Conservation (phyloP, 1,140 invertebrate genomes). For the Lepidurus packardi region DNA sequence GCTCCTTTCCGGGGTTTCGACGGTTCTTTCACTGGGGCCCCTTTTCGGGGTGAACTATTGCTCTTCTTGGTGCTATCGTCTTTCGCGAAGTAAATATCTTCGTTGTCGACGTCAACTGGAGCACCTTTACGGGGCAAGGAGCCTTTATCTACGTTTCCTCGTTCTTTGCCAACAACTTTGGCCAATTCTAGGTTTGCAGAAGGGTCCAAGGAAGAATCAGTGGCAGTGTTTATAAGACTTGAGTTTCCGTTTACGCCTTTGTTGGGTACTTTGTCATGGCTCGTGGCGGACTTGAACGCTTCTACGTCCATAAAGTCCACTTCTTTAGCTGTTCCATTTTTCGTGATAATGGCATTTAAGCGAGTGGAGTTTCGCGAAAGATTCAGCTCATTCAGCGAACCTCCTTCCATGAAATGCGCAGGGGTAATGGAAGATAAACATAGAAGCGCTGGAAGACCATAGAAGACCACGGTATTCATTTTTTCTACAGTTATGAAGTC, state of each 20-base stretch:
- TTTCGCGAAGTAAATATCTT: not conserved
- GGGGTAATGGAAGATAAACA: not conserved
- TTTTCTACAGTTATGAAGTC: not conserved
- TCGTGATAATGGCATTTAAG: not conserved
- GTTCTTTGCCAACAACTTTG: not conserved
- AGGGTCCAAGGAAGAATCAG: not conserved
- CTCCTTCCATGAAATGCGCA: not conserved
- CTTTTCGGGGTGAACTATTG: slow-evolving; percentile 27
- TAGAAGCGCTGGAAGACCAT: not conserved
- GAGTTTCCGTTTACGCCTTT: not conserved
- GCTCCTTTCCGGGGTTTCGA: slow-evolving; percentile 32
- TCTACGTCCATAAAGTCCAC: not conserved
- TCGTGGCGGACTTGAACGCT: not conserved
- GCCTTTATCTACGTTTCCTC: slow-evolving; percentile 3
- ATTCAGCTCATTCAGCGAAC: not conserved
- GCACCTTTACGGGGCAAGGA: slow-evolving; percentile 1
- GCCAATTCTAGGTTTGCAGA: not conserved
- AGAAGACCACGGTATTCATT: not conserved
- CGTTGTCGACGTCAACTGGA: not conserved
- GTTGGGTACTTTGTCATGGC: not conserved
- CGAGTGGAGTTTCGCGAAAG: not conserved
- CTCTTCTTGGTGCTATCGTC: slow-evolving; percentile 24
- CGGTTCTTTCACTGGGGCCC: slow-evolving; percentile 24
- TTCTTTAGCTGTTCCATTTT: not conserved
- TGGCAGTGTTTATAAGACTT: slow-evolving; percentile 12